Base-by-base conservation (phyloP, 2,113 vertebrate species). In the Ailurus styani region DNA sequence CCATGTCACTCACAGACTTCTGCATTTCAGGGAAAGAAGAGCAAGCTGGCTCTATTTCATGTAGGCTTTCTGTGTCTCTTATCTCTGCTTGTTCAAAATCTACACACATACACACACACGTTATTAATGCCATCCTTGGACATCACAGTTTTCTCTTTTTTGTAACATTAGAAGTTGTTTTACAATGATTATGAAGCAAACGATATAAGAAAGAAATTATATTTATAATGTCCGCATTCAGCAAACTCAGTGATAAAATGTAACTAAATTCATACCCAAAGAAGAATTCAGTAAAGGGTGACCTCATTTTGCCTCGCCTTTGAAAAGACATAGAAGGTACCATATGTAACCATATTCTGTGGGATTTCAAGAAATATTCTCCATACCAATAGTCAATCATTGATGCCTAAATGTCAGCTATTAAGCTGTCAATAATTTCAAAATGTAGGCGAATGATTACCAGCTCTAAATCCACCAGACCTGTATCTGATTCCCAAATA, bases 11-110 rank as follows among this genome's bases (percentile, higher is more conserved):
- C 88, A 98, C 77, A 0, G 97, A 31, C 5, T 97, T 94, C 0
- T 90, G 97, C 18, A 93, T 98, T n/a, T 89, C 84, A 3, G 90
- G 81, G 90, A 99, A 98, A 4, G 95, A 96, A 0, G 98, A 97
- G 18, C 98, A 91, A 79, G 87, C 97, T 78, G 98, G 98, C n/a
- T 99, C 99, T 0, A 72, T 97, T 66, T 99, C 99, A 23, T 98
- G 98, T 0, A 98, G 57, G 8, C 93, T 92, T 50, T 93, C 95
- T 18, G 45, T 9, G 1, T 99, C 98, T 13, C n/a, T 52, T 15
- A 98, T 98, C 85, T 99, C 99, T n/a, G 83, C 0, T 10, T 98
- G 98, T 96, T 99, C 98, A 91, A 99, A 99, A 98, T 98, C 99
- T 99, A 55, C 15, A 72, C 2, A 75, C 55, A 91, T n/a, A 68